A percentile compares a stretch with the other conserved stretches of the same genome.
Evolutionary conservation across 2,113 vertebrate species (phyloP).

Genomic region (Chaetops frenatus): DNA sequence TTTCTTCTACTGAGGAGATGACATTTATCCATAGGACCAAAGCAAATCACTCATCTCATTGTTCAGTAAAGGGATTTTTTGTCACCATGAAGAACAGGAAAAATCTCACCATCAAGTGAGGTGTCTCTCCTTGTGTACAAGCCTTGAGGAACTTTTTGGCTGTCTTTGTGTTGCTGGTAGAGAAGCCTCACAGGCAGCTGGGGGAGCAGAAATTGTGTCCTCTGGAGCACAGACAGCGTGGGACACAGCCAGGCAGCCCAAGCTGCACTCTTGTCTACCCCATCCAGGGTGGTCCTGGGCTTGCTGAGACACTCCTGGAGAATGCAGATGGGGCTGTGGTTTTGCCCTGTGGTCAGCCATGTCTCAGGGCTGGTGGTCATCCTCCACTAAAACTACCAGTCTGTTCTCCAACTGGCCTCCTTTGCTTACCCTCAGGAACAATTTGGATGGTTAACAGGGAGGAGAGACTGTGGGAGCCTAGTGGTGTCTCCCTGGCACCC

Average conservation of each 20-base stretch:
- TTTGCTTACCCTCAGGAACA: not conserved
- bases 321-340: not conserved
- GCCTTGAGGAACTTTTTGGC: not conserved
- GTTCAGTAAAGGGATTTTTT: not conserved
- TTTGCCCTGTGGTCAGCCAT: not conserved
- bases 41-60: not conserved
- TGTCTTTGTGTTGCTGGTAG: not conserved
- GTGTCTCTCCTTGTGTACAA: not conserved
- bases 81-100: not conserved
- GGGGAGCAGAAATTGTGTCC: rapidly evolving
- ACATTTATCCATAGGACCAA: not conserved
- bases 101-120: not conserved
- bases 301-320: not conserved
- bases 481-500: not conserved
- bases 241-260: not conserved
- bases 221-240: not conserved
- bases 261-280: not conserved
- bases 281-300: not conserved
- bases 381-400: not conserved
- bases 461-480: not conserved
- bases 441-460: not conserved
- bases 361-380: not conserved
- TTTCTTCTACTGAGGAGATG: not conserved
- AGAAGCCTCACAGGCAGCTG: not conserved
- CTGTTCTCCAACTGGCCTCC: not conserved